Evolutionary conservation across 2,888 invertebrate species (phyloP).

Genomic region (Drosophila quinaria): DNA sequence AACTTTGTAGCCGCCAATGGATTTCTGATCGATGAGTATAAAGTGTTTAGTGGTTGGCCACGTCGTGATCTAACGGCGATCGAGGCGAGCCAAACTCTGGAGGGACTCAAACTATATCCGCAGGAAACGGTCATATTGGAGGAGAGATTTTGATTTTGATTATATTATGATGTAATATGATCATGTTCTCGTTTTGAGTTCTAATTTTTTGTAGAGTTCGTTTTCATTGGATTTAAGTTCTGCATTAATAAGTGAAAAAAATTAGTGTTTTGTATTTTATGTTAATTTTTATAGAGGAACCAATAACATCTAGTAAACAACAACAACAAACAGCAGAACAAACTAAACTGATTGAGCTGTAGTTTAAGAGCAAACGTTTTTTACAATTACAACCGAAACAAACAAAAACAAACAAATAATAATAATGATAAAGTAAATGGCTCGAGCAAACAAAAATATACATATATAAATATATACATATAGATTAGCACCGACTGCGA

Average conservation of each 20-base stretch:
- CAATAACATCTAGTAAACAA: slow-evolving; percentile 16
- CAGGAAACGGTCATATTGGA: slow-evolving; percentile 98
- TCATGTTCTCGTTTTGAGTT: slow-evolving; percentile 41
- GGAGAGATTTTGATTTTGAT: slow-evolving; percentile 89
- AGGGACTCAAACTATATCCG: slow-evolving; percentile 94
- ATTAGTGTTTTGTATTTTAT: slow-evolving; percentile 53
- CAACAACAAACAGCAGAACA: slow-evolving; percentile 12
- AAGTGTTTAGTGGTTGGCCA: slow-evolving; percentile 97
- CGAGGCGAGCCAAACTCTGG: slow-evolving; percentile 91
- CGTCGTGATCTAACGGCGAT: slow-evolving; percentile 96
- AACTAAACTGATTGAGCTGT: slow-evolving; percentile 27
- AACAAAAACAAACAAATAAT: slow-evolving; percentile 1
- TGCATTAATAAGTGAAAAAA: slow-evolving; percentile 45
- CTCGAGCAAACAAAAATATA: slow-evolving; percentile 33
- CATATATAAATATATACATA: slow-evolving; percentile 11
- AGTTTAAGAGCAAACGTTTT: slow-evolving; percentile 41
- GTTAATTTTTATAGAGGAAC: slow-evolving; percentile 44
- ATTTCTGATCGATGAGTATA: slow-evolving; percentile 94
- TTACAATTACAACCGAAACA: slow-evolving; percentile 31
- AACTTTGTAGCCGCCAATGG: slow-evolving; percentile 96
- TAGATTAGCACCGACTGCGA: slow-evolving; percentile 38
- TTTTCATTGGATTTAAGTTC: slow-evolving; percentile 53
- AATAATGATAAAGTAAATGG: slow-evolving; percentile 18
- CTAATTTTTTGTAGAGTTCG: slow-evolving; percentile 35
- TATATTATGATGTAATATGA: slow-evolving; percentile 12